Conservation (phyloP, 2,113 vertebrate species). For the Eptesicus fuscus region DNA sequence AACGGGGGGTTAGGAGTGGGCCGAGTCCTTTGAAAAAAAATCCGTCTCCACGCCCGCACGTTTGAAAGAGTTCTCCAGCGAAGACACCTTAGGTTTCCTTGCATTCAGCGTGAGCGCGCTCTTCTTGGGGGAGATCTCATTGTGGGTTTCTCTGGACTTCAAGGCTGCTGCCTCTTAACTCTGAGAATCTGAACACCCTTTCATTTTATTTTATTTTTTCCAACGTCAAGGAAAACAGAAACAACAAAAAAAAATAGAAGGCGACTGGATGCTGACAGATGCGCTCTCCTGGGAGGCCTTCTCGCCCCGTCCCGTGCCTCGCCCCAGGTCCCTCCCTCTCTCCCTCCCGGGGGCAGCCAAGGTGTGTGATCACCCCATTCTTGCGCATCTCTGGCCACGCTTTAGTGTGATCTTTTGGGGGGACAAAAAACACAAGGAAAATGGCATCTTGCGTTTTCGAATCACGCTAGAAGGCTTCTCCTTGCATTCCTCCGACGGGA, state of each 20-base stretch:
- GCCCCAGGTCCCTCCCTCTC: background rate
- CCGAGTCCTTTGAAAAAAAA: background rate
- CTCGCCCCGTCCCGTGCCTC: fast-evolving
- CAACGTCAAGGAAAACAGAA: background rate
- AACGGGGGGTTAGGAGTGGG: background rate
- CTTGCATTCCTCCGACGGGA: slow-evolving; percentile 71
- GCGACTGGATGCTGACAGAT: background rate
- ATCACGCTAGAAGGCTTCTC: slow-evolving; percentile 60
- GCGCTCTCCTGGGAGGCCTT: background rate
- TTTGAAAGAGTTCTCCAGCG: background rate
- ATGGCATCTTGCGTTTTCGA: slow-evolving; percentile 60
- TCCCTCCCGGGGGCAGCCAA: background rate
- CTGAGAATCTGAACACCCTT: slow-evolving; percentile 31
- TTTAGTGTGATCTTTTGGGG: slow-evolving; percentile 2
- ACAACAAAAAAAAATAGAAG: background rate
- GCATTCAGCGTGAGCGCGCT: slow-evolving; percentile 38
- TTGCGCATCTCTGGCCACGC: background rate
- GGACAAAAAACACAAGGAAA: slow-evolving; percentile 66
- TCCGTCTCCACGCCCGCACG: background rate
- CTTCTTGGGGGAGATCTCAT: background rate
- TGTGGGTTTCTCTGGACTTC: background rate
- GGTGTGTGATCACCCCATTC: slow-evolving; percentile 30
- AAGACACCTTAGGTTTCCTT: background rate
- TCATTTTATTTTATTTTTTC: slow-evolving; percentile 21
- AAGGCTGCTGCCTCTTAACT: slow-evolving; percentile 51